These are phyloP conservation scores for Papilio protenor DNA, from an alignment of 2,888 invertebrate genomes.

Conservation along the genomic window DNA sequence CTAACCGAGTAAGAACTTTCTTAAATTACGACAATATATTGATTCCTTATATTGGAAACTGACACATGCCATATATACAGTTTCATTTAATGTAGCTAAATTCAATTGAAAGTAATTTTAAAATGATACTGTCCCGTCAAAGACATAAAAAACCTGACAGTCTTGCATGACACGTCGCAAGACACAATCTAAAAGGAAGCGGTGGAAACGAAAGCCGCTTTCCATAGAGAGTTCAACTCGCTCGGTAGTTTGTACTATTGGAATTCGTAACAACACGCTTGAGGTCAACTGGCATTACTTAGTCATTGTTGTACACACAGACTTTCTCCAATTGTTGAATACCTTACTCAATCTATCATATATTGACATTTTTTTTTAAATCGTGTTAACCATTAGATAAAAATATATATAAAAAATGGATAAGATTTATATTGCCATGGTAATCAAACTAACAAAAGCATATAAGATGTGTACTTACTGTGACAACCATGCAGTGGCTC, in stretches of 20 bases:
- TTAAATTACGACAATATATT: too few relatives aligned
- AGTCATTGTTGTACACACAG: slow-evolving; percentile 33
- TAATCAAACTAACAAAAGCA: background rate
- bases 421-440: background rate
- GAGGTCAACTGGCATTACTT: slow-evolving; percentile 39
- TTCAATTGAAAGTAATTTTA: background rate
- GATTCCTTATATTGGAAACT: background rate
- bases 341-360: background rate
- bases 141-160: background rate
- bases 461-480: slow-evolving; percentile 85
- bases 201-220: slow-evolving; percentile 53
- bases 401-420: too few relatives aligned
- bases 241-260: slow-evolving; percentile 52
- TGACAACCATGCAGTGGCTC: slow-evolving; percentile 94
- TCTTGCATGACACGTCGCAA: slow-evolving; percentile 20
- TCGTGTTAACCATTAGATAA: background rate
- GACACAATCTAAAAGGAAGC: slow-evolving; percentile 33
- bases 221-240: slow-evolving; percentile 50
- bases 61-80: too few relatives aligned
- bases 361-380: background rate
- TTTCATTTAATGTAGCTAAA: background rate
- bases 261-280: slow-evolving; percentile 44
- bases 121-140: background rate
- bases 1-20: too few relatives aligned
- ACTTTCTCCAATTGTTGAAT: slow-evolving; percentile 32